These are phyloP conservation scores for Listrodromus nycthemerus DNA, from an alignment of 2,888 invertebrate species.

Conservation along the genomic window DNA sequence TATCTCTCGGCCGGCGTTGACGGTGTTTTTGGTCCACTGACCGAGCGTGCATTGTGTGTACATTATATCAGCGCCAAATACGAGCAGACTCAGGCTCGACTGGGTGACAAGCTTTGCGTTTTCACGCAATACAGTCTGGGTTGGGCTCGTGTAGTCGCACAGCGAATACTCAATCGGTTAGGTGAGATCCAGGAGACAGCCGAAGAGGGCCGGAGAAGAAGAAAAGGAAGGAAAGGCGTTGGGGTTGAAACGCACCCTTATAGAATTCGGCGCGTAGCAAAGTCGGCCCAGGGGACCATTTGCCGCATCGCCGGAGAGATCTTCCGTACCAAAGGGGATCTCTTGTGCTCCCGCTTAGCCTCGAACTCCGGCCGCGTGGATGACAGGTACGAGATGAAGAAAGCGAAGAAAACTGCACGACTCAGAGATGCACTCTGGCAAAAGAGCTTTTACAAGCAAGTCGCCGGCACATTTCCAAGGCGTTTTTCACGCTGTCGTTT, in stretches of 20 bases:
- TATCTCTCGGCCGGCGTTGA: constrained; percentile 39
- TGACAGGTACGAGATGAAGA: constrained; percentile 72
- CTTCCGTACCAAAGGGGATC: constrained; percentile 58
- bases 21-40: constrained; percentile 25
- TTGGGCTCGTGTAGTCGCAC: no score
- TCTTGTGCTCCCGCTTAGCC: constrained; percentile 29
- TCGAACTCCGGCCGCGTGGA: constrained; percentile 54
- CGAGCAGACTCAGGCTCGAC: background rate
- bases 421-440: background rate
- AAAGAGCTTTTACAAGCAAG: constrained; percentile 1
- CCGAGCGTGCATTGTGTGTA: background rate
- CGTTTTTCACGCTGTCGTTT: constrained; percentile 42
- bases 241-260: constrained; percentile 70
- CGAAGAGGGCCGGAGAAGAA: constrained; percentile 29
- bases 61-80: background rate
- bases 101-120: no score
- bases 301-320: constrained; percentile 77
- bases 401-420: constrained; percentile 6
- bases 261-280: constrained; percentile 80
- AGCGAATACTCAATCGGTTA: constrained; percentile 8
- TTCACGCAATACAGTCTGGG: no score
- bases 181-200: constrained; percentile 7
- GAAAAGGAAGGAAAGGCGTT: constrained; percentile 38
- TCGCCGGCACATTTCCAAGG: constrained; percentile 39
- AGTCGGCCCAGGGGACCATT: constrained; percentile 75